Conservation (phyloP, 2,888 invertebrate genomes). For the Neelides folsomi region DNA sequence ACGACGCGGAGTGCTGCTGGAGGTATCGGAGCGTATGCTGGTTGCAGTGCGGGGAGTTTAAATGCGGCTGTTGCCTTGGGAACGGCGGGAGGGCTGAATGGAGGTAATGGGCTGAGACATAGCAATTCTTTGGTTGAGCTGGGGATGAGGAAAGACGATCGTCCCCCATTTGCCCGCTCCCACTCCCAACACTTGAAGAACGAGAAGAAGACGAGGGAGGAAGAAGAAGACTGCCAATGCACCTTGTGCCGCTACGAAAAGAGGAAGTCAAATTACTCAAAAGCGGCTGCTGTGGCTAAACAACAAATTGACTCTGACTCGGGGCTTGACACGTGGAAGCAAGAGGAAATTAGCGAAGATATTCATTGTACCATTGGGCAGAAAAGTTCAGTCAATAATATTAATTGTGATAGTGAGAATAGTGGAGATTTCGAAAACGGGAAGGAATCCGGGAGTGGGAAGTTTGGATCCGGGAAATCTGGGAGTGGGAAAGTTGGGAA, state of each 20-base stretch:
- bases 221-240: not conserved
- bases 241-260: not conserved
- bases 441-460: not conserved
- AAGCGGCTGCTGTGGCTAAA: not conserved
- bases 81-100: not conserved
- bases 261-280: too few relatives aligned
- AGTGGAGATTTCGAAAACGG: not conserved
- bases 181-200: constrained; percentile 1
- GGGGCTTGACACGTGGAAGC: constrained; percentile 33
- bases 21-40: not conserved
- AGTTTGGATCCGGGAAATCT: not conserved
- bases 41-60: constrained; percentile 2
- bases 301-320: constrained; percentile 19
- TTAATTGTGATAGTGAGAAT: not conserved
- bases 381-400: not conserved
- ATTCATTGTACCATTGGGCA: not conserved
- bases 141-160: constrained; percentile 1
- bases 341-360: not conserved
- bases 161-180: constrained; percentile 1
- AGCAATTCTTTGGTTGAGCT: not conserved
- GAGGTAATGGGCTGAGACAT: not conserved
- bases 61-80: not conserved
- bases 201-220: not conserved
- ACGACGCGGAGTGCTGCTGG: not conserved
- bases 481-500: too few relatives aligned